Evolutionary conservation across 2,888 invertebrate species (phyloP).

Genomic region (Drosophila ochracea): DNA sequence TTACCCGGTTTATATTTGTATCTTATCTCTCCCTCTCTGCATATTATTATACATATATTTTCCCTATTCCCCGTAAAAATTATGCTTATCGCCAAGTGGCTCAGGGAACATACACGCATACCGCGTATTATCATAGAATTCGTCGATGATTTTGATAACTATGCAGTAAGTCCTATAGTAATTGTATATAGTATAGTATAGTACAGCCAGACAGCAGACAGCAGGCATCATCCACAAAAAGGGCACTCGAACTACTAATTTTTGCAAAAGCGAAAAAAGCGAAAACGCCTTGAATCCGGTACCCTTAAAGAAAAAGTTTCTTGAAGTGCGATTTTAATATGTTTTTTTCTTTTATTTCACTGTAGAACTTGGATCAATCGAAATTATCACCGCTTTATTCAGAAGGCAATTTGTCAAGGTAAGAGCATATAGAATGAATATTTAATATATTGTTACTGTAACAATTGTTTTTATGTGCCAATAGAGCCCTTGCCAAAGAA

Average conservation of each 20-base stretch:
- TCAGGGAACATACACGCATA: slow-evolving; percentile 91
- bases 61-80: slow-evolving; percentile 8
- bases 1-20: slow-evolving; percentile 10
- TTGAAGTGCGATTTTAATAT: slow-evolving; percentile 1
- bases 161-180: slow-evolving; percentile 87
- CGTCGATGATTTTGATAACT: slow-evolving; percentile 89
- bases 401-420: slow-evolving; percentile 94
- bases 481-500: slow-evolving; percentile 93
- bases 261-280: slow-evolving; percentile 7
- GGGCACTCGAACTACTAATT: slow-evolving; percentile 65
- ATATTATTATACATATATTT: slow-evolving; percentile 2
- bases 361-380: slow-evolving; percentile 91
- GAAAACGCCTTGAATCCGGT: slow-evolving; percentile 3
- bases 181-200: background rate
- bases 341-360: slow-evolving; percentile 79
- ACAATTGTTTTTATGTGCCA: background rate
- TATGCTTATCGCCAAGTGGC: slow-evolving; percentile 86
- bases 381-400: slow-evolving; percentile 88
- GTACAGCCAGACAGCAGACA: slow-evolving; percentile 6
- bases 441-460: background rate
- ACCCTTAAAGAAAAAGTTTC: background rate
- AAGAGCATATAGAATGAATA: slow-evolving; percentile 38
- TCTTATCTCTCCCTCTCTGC: slow-evolving; percentile 17
- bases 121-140: slow-evolving; percentile 89
- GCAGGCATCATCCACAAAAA: slow-evolving; percentile 59